Conservation (phyloP, 2,797 vertebrate species). For the Neomorphus geoffroyi region DNA sequence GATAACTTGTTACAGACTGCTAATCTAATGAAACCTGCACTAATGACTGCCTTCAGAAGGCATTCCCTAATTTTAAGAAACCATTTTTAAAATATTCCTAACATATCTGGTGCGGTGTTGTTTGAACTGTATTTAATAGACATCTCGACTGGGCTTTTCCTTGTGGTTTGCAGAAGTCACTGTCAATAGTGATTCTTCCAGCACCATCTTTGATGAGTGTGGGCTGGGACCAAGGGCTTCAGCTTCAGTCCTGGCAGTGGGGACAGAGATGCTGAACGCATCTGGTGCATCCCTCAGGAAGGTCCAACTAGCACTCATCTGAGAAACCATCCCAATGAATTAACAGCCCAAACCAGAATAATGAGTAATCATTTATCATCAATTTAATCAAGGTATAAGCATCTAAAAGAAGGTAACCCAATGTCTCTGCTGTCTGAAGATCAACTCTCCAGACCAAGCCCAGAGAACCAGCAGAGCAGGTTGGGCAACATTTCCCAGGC, state of each 20-base stretch:
- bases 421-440: neutral
- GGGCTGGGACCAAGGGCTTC: neutral
- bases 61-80: conserved; percentile 26
- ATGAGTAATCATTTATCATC: neutral
- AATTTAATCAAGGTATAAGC: neutral
- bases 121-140: conserved; percentile 53
- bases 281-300: neutral
- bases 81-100: conserved; percentile 53
- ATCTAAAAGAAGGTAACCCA: neutral
- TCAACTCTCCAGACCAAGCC: neutral
- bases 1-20: neutral
- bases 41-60: conserved; percentile 36
- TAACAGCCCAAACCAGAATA: neutral
- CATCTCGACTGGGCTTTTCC: neutral
- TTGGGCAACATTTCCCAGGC: fast-evolving
- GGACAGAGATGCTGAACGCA: fast-evolving
- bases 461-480: fast-evolving
- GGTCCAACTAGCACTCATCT: fast-evolving
- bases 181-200: neutral
- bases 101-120: neutral
- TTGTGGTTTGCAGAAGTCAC: neutral
- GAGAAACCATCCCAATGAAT: neutral
- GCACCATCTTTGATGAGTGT: neutral
- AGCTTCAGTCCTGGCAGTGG: neutral
- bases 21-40: conserved; percentile 28